Evolutionary conservation across 2,797 vertebrate species (phyloP).

Genomic region (Hypotaenidia philippensis): DNA sequence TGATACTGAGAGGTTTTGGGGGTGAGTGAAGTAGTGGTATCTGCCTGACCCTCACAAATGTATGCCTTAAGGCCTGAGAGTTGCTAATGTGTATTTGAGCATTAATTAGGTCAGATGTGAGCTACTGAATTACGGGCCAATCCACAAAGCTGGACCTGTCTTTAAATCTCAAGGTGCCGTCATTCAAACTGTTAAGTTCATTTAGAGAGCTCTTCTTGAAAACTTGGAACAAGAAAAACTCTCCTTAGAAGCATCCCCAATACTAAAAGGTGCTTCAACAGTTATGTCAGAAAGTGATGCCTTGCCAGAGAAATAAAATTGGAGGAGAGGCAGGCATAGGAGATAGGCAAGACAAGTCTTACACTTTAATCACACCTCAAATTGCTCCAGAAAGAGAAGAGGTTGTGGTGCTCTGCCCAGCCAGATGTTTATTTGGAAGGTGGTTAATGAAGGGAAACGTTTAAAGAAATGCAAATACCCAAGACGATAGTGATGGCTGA

Average conservation of each 20-base stretch:
- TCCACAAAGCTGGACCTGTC: background rate
- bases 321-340: background rate
- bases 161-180: background rate
- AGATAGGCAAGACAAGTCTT: background rate
- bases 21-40: background rate
- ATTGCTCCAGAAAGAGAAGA: background rate
- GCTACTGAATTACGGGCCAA: background rate
- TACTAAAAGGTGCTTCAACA: background rate
- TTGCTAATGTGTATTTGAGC: background rate
- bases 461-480: background rate
- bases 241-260: background rate
- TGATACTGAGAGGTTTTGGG: too few species aligned
- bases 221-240: background rate
- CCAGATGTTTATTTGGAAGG: background rate
- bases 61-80: background rate
- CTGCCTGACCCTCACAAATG: background rate
- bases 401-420: background rate
- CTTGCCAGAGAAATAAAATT: background rate
- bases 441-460: background rate
- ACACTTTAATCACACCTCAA: background rate
- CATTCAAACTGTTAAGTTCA: background rate
- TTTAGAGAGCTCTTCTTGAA: background rate
- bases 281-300: background rate
- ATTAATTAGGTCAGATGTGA: background rate
- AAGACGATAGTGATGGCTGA: background rate